Base-by-base conservation (phyloP, 2,113 vertebrate genomes). In the Trochalopteron elliotii region DNA sequence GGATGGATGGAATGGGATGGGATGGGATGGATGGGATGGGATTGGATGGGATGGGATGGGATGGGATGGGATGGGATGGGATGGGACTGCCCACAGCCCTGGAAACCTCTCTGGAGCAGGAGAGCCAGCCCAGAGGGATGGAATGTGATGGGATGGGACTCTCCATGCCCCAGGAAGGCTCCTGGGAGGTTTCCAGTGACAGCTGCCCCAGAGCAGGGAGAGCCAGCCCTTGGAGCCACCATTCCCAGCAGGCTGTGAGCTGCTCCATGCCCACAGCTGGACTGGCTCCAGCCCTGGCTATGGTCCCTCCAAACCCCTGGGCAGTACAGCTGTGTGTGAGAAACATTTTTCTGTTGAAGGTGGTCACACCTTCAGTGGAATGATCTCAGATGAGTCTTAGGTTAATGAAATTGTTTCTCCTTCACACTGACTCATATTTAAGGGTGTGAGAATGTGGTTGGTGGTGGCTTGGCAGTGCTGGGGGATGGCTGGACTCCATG, bases 161-260 rank as follows among this genome's bases (percentile, higher is more conserved):
- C 5, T 0, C 63, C 13, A 0, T 2, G 15, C 22, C 63, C 47
- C 2, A 1, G 2, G 17, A 27, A 67, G 37, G 28, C 15, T 39
- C 33, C 68, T 4, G 1, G 49, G 50, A 28, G 30, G 20, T 11
- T 9, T 28, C 15, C 11, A 50, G 63, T 1, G 52, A 9, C 47
- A 64, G 17, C 20, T 28, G 10, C 17, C 35, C 47, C 52, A 9
- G 70, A 4, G 80, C 61, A 76, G 25, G 27, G 16, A 37, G 24
- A 75, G 17, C 5, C 35, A 33, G 78, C 50, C 52, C 56, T 16
- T 0, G 2, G 56, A 35, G 61, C 39, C 53, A 16, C 10, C 31
- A 2, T 7, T 23, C 4, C 44, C 49, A 17, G 8, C 28, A 16
- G 2, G 0, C 72, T 11, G 3, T 0, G 19, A 42, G 4, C 35